Evolutionary conservation across 2,113 vertebrate genomes (phyloP).

Genomic region (Cathartes aura): DNA sequence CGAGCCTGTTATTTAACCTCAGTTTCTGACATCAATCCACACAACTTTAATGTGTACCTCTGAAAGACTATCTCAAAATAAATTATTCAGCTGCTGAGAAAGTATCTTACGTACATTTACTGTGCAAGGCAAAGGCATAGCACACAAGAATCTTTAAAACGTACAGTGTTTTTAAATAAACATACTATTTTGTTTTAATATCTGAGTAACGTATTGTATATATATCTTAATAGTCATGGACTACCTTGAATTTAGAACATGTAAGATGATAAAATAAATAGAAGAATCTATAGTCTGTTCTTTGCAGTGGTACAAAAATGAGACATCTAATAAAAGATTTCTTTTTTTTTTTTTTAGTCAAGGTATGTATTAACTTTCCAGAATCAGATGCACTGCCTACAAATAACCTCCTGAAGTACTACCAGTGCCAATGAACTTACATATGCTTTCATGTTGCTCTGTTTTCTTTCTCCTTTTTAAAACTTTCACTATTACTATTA

Average conservation of each 20-base stretch:
- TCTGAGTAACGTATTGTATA: not conserved
- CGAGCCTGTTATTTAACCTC: slow-evolving; percentile 69
- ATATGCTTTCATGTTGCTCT: not conserved
- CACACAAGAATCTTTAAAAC: not conserved
- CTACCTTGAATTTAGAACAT: not conserved
- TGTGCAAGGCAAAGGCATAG: slow-evolving; percentile 36
- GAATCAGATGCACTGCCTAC: not conserved
- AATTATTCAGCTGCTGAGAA: slow-evolving; percentile 64
- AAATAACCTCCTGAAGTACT: not conserved
- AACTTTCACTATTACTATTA: not conserved
- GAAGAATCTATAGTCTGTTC: not conserved
- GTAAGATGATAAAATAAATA: not conserved
- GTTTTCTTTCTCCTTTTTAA: not conserved
- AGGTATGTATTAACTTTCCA: not conserved
- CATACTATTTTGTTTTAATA: not conserved
- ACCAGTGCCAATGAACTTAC: not conserved
- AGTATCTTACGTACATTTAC: slow-evolving; percentile 9
- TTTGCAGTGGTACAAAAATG: not conserved
- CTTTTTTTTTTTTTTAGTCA: not conserved
- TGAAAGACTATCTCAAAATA: slow-evolving; percentile 68
- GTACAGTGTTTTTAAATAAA: not conserved
- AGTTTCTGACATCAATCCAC: slow-evolving; percentile 70
- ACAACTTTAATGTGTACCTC: slow-evolving; percentile 64
- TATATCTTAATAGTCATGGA: not conserved
- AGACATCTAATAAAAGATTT: not conserved